Evolutionary conservation across 2,113 vertebrate genomes (phyloP).

Genomic region (Entosphenus tridentatus): DNA sequence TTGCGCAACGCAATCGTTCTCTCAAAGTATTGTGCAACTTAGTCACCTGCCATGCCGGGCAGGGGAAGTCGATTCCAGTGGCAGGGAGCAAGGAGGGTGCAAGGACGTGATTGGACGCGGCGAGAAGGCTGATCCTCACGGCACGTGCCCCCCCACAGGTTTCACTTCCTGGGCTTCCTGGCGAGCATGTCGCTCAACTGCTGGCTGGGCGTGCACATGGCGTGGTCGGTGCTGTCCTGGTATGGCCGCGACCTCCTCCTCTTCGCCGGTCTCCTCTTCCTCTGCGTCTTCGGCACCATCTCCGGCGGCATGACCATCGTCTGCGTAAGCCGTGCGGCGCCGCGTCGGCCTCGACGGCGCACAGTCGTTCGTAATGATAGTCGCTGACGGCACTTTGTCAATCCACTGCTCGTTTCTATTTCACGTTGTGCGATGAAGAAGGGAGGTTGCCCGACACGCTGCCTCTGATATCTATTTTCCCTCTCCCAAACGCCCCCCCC

Average conservation of each 20-base stretch:
- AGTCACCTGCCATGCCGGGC: not conserved
- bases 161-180: slow-evolving; percentile 13
- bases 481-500: not conserved
- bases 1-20: not conserved
- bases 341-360: slow-evolving; percentile 8
- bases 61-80: not conserved
- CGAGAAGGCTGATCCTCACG: not conserved
- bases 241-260: slow-evolving; percentile 10
- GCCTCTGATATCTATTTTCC: not conserved
- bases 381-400: slow-evolving; percentile 17
- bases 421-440: slow-evolving; percentile 13
- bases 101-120: not conserved
- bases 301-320: slow-evolving; percentile 11
- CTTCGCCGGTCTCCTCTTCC: slow-evolving; percentile 13
- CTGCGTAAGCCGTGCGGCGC: slow-evolving; percentile 11
- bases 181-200: slow-evolving; percentile 11
- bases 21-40: not conserved
- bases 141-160: slow-evolving; percentile 9
- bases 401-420: slow-evolving; percentile 26
- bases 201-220: slow-evolving; percentile 11
- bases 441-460: not conserved
- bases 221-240: slow-evolving; percentile 12
- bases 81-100: not conserved
- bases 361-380: slow-evolving; percentile 8
- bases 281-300: slow-evolving; percentile 13